phyloP scores from a whole-genome alignment of 2,888 invertebrate genomes.

The Eulithis testata region DNA sequence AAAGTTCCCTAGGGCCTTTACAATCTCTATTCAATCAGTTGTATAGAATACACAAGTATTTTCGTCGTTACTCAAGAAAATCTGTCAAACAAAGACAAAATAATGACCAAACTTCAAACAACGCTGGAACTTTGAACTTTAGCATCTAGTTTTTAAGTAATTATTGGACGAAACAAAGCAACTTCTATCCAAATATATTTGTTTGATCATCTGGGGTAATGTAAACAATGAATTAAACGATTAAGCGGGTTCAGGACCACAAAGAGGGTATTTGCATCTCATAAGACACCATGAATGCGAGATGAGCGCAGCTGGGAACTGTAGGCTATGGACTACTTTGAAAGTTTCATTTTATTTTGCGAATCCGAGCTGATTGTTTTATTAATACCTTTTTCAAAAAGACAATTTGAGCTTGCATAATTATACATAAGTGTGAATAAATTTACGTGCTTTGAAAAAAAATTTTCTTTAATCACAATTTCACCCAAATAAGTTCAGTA shows the following conservation, averaged over 20 bases:
- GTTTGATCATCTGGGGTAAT: conserved; percentile 10
- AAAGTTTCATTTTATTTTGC: conserved; percentile 9
- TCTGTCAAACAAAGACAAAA: not conserved
- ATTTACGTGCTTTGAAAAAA: too few species aligned
- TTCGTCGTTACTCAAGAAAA: not conserved
- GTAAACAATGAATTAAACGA: conserved; percentile 48
- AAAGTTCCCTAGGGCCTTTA: too few species aligned
- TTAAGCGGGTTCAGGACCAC: conserved; percentile 43
- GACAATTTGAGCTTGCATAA: too few species aligned
- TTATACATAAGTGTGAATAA: too few species aligned
- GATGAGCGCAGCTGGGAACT: conserved; percentile 38
- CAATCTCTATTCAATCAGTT: too few species aligned
- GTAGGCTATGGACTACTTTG: not conserved
- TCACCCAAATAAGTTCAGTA: too few species aligned
- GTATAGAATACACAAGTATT: too few species aligned
- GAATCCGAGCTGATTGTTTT: too few species aligned
- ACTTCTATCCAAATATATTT: conserved; percentile 1
- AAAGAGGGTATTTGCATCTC: conserved; percentile 51
- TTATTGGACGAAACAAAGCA: not conserved
- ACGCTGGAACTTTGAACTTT: not conserved
- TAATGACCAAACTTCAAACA: not conserved
- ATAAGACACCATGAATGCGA: conserved; percentile 50
- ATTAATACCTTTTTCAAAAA: too few species aligned
- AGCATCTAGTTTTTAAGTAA: not conserved
- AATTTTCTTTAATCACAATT: too few species aligned